Evolutionary conservation across 2,797 vertebrate genomes (phyloP).

Genomic region (Nannoperca obscura): DNA sequence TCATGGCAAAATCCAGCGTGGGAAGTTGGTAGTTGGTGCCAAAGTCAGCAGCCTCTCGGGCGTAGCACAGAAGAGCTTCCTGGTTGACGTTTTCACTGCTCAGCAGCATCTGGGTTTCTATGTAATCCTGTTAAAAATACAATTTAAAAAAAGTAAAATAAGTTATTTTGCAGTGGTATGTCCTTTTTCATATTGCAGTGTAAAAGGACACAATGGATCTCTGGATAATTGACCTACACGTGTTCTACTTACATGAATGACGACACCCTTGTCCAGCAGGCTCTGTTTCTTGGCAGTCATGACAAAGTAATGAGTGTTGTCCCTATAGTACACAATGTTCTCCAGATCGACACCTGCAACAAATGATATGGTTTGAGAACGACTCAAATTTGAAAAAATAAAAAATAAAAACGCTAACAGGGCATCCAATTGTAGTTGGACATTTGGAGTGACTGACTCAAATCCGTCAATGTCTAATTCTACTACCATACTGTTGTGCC

Average conservation of each 20-base stretch:
- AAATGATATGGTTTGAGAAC: background rate
- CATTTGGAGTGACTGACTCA: background rate
- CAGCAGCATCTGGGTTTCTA: constrained; percentile 93
- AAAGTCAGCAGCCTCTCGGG: constrained; percentile 96
- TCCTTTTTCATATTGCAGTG: too few relatives aligned
- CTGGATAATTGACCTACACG: background rate
- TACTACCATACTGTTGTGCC: background rate
- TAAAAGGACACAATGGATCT: background rate
- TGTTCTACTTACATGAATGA: constrained; percentile 89
- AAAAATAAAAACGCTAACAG: background rate
- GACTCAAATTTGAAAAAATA: background rate
- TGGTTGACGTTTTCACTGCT: constrained; percentile 94
- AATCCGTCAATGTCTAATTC: background rate
- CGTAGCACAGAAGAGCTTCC: constrained; percentile 93
- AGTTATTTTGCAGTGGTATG: too few relatives aligned
- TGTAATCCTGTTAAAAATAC: constrained; percentile 87
- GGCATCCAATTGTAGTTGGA: background rate
- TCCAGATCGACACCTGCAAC: constrained; percentile 95
- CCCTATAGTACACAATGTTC: constrained; percentile 99
- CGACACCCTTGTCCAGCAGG: constrained; percentile 96
- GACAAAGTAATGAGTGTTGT: constrained; percentile 98
- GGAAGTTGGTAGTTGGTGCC: constrained; percentile 97
- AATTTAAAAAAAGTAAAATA: background rate
- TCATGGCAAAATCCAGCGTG: constrained; percentile 94
- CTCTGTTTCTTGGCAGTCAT: constrained; percentile 99